Conservation (phyloP, 2,797 vertebrate genomes). For the Sebastes cheni region DNA sequence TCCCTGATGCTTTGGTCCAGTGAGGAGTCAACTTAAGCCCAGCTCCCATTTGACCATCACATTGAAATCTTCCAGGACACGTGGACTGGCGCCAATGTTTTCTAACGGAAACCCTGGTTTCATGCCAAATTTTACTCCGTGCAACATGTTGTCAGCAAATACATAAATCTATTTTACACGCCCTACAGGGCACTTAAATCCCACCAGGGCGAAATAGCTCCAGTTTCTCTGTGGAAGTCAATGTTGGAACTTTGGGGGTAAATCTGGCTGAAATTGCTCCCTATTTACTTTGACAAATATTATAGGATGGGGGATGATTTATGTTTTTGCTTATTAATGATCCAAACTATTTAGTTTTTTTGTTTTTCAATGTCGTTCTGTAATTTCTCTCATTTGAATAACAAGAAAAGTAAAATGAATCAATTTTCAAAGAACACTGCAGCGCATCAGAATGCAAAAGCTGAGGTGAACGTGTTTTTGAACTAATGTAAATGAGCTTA, state of each 20-base stretch:
- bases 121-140: conserved; percentile 8
- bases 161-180: conserved; percentile 36
- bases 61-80: too few species aligned
- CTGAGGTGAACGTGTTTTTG: conserved; percentile 29
- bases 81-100: too few species aligned
- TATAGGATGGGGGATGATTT: not conserved
- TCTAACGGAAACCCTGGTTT: not conserved
- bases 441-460: conserved; percentile 16
- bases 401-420: not conserved
- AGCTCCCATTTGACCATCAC: not conserved
- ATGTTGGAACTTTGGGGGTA: not conserved
- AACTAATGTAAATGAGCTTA: conserved; percentile 33
- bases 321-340: not conserved
- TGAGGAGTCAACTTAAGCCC: not conserved
- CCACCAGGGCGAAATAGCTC: not conserved
- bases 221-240: not conserved
- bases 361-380: not conserved
- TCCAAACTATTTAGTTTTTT: not conserved
- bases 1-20: too few species aligned
- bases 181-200: conserved; percentile 13
- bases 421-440: not conserved
- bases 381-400: conserved; percentile 2
- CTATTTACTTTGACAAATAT: not conserved
- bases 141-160: conserved; percentile 18
- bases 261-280: not conserved